Conservation (phyloP, 2,797 vertebrate genomes). For the Pangasius larnaudii region DNA sequence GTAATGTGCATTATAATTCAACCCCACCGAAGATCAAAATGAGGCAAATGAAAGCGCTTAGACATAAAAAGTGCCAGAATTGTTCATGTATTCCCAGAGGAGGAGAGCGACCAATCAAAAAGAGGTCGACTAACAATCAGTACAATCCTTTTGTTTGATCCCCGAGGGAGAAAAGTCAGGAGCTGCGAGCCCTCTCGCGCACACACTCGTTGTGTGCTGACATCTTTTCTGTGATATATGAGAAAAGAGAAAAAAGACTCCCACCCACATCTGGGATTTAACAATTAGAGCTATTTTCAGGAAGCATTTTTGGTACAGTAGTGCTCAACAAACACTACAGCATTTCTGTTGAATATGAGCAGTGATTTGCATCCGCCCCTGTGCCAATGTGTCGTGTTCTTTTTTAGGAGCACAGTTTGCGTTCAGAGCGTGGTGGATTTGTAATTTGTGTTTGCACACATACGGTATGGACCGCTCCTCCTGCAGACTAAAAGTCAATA, state of each 20-base stretch:
- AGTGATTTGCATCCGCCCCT: slow-evolving; percentile 55
- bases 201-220: neutral
- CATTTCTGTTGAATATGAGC: slow-evolving; percentile 32
- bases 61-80: slow-evolving; percentile 44
- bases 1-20: slow-evolving; percentile 71
- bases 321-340: slow-evolving; percentile 44
- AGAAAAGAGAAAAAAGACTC: slow-evolving; percentile 53
- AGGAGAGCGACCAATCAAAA: slow-evolving; percentile 54
- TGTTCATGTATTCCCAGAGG: slow-evolving; percentile 60
- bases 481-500: slow-evolving; percentile 26
- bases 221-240: slow-evolving; percentile 54
- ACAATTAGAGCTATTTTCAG: slow-evolving; percentile 67
- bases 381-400: slow-evolving; percentile 43
- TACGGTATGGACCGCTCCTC: slow-evolving; percentile 22
- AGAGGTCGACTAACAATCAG: slow-evolving; percentile 70
- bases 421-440: slow-evolving; percentile 35
- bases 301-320: slow-evolving; percentile 52
- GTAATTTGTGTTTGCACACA: slow-evolving; percentile 46
- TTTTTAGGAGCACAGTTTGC: slow-evolving; percentile 35
- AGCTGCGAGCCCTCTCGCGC: slow-evolving; percentile 18
- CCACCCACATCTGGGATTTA: slow-evolving; percentile 68
- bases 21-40: slow-evolving; percentile 68
- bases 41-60: slow-evolving; percentile 49
- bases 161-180: slow-evolving; percentile 29
- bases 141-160: slow-evolving; percentile 67